Evolutionary conservation across 2,797 vertebrate genomes (phyloP).

Genomic region (Labroides dimidiatus): DNA sequence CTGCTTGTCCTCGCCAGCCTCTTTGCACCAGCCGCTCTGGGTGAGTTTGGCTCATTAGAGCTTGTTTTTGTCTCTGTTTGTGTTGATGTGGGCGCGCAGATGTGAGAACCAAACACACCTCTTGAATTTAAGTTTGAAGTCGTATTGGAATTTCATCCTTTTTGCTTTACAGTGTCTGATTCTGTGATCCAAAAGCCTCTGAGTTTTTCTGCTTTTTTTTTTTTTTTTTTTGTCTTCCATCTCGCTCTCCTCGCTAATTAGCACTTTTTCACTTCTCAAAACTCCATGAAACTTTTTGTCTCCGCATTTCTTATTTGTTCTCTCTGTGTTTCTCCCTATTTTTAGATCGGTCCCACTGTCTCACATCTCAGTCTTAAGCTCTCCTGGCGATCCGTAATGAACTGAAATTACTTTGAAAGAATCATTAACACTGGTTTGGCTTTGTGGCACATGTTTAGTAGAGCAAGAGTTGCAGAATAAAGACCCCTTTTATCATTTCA

Average conservation of each 20-base stretch:
- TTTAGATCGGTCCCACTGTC: slow-evolving; percentile 56
- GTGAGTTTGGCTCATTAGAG: slow-evolving; percentile 81
- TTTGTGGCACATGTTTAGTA: slow-evolving; percentile 24
- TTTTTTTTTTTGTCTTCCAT: slow-evolving; percentile 27
- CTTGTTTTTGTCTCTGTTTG: slow-evolving; percentile 4
- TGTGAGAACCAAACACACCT: slow-evolving; percentile 15
- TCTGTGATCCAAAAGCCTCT: slow-evolving; percentile 49
- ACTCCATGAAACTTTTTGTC: slow-evolving; percentile 40
- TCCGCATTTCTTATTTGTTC: slow-evolving; percentile 26
- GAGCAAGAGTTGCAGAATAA: slow-evolving; percentile 13
- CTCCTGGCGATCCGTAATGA: slow-evolving; percentile 54
- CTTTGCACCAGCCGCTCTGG: slow-evolving; percentile 88
- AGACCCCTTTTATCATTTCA: slow-evolving; percentile 42
- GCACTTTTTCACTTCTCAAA: slow-evolving; percentile 32
- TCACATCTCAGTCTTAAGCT: slow-evolving; percentile 36
- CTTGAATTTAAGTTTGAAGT: slow-evolving; percentile 34
- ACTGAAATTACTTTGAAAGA: slow-evolving; percentile 63
- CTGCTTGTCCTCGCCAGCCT: slow-evolving; percentile 91
- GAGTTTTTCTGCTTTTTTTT: slow-evolving; percentile 28
- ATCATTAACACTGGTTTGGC: slow-evolving; percentile 44
- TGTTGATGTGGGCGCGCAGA: slow-evolving; percentile 17
- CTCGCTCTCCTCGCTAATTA: slow-evolving; percentile 61
- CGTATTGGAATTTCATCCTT: slow-evolving; percentile 29
- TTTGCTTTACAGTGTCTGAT: slow-evolving; percentile 28
- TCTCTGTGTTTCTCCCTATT: slow-evolving; percentile 37